phyloP scores from a whole-genome alignment of 2,113 vertebrate genomes.

The Corvus hawaiiensis region DNA sequence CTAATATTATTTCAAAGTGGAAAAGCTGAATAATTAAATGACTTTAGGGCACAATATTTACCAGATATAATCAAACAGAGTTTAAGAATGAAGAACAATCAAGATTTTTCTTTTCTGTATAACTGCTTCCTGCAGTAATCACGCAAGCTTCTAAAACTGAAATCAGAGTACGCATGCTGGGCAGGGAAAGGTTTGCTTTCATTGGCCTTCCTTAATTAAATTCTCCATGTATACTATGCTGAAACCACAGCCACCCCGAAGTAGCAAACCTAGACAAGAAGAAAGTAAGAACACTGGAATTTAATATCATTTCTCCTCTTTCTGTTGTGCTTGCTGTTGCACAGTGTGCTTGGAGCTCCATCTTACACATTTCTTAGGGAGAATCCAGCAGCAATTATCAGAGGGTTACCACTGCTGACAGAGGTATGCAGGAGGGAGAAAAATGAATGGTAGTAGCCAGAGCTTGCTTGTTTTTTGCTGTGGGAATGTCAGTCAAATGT shows the following conservation, averaged over 20 bases:
- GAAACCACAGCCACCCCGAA: background rate
- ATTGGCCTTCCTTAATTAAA: background rate
- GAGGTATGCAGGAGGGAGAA: background rate
- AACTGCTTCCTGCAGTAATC: background rate
- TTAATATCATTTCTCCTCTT: background rate
- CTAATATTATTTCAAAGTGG: constrained; percentile 4
- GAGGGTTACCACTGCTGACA: background rate
- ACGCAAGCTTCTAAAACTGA: background rate
- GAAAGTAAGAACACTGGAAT: background rate
- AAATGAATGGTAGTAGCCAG: background rate
- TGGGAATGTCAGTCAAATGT: background rate
- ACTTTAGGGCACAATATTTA: constrained; percentile 28
- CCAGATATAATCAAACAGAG: constrained; percentile 2
- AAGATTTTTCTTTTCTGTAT: background rate
- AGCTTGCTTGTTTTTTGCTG: background rate
- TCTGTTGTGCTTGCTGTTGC: background rate
- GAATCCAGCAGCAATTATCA: background rate
- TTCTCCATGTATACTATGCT: background rate
- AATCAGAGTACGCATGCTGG: background rate
- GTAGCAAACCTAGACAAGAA: background rate
- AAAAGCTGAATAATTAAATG: constrained; percentile 24
- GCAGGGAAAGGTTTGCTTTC: background rate
- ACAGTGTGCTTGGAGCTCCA: background rate
- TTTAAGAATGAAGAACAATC: background rate
- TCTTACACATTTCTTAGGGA: background rate